A percentile compares a stretch with the other conserved stretches of the same genome.
These are phyloP conservation scores for Pseudococcus longispinus DNA, from an alignment of 2,888 invertebrate genomes.

Conservation along the genomic window DNA sequence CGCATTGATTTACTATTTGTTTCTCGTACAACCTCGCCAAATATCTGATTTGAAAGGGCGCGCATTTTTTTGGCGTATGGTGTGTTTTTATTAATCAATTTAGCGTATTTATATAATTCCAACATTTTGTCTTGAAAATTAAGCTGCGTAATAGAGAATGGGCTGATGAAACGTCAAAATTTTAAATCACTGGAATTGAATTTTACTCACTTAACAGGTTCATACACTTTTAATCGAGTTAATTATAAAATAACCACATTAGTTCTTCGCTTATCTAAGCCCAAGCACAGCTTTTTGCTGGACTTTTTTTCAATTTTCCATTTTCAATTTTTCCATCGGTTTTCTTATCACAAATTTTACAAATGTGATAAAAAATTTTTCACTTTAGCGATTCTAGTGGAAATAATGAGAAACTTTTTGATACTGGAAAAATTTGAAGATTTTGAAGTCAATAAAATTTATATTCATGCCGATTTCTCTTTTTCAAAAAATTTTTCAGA, in stretches of 20 bases:
- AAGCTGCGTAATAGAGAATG: not conserved
- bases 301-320: no score
- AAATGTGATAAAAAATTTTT: not conserved
- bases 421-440: not conserved
- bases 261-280: no score
- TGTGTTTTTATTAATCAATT: conserved; percentile 74
- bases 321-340: not conserved
- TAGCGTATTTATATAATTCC: conserved; percentile 68
- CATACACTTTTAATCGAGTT: no score
- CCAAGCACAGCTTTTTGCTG: no score
- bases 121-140: conserved; percentile 42
- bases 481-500: not conserved
- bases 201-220: not conserved
- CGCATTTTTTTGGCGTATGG: conserved; percentile 87
- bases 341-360: not conserved
- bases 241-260: no score
- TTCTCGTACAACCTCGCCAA: conserved; percentile 82
- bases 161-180: not conserved
- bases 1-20: conserved; percentile 81
- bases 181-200: not conserved
- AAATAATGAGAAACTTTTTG: not conserved
- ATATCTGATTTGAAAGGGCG: conserved; percentile 83
- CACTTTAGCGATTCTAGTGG: not conserved
- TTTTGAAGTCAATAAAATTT: not conserved
- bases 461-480: not conserved